Evolutionary conservation across 2,888 invertebrate species (phyloP).

Genomic region (Eutolmus rufibarbis): DNA sequence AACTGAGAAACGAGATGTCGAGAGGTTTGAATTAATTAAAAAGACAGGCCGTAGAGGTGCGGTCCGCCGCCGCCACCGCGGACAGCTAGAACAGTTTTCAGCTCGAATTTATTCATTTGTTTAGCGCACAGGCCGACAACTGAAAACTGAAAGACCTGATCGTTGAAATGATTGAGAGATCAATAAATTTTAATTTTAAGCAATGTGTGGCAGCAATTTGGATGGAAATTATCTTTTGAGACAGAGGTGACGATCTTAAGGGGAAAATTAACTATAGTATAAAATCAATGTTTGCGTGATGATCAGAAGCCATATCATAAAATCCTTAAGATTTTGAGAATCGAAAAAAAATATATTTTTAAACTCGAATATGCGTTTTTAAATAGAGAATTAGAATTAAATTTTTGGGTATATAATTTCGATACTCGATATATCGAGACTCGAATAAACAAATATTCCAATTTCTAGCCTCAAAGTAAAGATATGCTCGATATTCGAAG

Average conservation of each 20-base stretch:
- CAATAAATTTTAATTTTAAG: not conserved
- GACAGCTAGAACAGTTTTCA: not conserved
- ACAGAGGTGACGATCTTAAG: not conserved
- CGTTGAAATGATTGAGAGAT: conserved; percentile 9
- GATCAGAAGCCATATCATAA: not conserved
- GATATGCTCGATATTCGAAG: no score
- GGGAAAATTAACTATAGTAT: not conserved
- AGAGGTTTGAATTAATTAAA: conserved; percentile 23
- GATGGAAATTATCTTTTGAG: not conserved
- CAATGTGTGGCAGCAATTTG: not conserved
- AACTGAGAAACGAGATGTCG: not conserved
- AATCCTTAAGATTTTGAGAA: not conserved
- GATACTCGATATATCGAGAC: no score
- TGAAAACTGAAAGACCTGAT: not conserved
- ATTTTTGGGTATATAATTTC: no score
- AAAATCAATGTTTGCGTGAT: not conserved
- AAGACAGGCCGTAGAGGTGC: not conserved
- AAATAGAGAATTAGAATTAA: no score
- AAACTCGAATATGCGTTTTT: no score
- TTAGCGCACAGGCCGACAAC: not conserved
- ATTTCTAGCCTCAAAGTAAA: no score
- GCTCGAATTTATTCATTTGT: not conserved
- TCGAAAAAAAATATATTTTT: no score
- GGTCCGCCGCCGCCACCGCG: not conserved
- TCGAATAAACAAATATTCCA: no score